phyloP scores from a whole-genome alignment of 64 coral and sea anemone genomes.

The Porites lutea region DNA sequence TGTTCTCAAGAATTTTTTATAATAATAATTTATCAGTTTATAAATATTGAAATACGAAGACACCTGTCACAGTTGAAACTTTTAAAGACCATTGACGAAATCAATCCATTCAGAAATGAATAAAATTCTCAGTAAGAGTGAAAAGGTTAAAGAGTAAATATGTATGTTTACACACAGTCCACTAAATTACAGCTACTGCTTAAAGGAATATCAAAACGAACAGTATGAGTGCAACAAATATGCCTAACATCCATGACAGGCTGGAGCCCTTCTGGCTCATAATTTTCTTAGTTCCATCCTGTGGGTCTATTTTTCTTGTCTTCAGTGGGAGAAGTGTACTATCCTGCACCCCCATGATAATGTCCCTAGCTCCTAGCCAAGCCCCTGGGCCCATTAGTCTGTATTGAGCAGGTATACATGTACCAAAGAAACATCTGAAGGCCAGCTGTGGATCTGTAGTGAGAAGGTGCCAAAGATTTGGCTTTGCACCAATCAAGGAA shows the following conservation, averaged over 20 bases:
- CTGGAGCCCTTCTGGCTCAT: not conserved
- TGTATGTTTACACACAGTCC: no score
- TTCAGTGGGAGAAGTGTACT: slow-evolving; percentile 16
- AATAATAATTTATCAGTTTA: no score
- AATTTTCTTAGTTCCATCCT: not conserved
- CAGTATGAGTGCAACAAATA: not conserved
- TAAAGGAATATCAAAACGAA: not conserved
- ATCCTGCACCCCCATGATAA: slow-evolving; percentile 60
- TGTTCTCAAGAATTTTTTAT: no score
- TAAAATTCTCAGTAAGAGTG: no score
- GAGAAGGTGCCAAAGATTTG: slow-evolving; percentile 55
- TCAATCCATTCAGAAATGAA: no score
- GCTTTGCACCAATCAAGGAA: slow-evolving; percentile 43
- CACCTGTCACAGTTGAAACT: no score
- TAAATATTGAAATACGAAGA: no score
- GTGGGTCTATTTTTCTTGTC: slow-evolving; percentile 43
- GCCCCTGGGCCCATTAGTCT: slow-evolving; percentile 51
- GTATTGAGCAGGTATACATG: slow-evolving; percentile 73
- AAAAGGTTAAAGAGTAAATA: no score
- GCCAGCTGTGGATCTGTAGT: slow-evolving; percentile 54
- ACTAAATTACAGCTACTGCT: no score
- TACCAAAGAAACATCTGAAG: slow-evolving; percentile 68
- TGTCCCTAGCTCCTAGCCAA: slow-evolving; percentile 69
- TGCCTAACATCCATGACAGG: not conserved
- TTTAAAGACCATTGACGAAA: no score